Evolutionary conservation across 1,140 invertebrate genomes (phyloP).

Genomic region (Odontomachus brunneus): DNA sequence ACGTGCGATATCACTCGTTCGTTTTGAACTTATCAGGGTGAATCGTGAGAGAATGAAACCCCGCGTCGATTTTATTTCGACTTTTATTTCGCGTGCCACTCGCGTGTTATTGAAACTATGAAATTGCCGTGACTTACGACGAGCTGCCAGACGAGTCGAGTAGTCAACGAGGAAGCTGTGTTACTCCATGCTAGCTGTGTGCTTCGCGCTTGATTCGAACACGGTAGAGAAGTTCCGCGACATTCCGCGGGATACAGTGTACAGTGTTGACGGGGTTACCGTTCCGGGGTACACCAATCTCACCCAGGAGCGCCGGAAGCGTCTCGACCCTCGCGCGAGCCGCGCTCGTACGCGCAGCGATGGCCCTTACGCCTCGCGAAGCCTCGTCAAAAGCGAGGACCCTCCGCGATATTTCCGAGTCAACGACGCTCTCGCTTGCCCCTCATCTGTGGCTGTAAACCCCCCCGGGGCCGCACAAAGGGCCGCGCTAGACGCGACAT

Average conservation of each 20-base stretch:
- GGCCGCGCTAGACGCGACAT: constrained; percentile 44
- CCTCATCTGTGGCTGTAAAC: constrained; percentile 49
- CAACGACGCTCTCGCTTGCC: constrained; percentile 64
- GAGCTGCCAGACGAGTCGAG: background rate
- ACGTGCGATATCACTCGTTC: no score
- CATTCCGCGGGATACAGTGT: no score
- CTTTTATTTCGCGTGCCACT: no score
- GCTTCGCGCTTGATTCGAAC: background rate
- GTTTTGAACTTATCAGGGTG: no score
- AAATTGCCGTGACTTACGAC: no score
- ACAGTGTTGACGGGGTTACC: background rate
- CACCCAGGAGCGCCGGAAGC: constrained; percentile 31
- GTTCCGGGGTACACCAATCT: constrained; percentile 5
- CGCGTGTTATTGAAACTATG: no score
- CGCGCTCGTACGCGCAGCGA: constrained; percentile 40
- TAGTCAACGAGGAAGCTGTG: no score
- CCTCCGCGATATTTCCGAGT: constrained; percentile 73
- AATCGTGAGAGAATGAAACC: no score
- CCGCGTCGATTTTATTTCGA: no score
- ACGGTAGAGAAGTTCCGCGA: background rate
- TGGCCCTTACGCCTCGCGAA: constrained; percentile 60
- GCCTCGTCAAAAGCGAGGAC: constrained; percentile 69
- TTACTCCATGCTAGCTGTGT: background rate
- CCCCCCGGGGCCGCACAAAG: constrained; percentile 43
- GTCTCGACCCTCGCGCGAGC: constrained; percentile 49